Conservation (phyloP, 2,888 invertebrate genomes). For the Xylocampa areola region DNA sequence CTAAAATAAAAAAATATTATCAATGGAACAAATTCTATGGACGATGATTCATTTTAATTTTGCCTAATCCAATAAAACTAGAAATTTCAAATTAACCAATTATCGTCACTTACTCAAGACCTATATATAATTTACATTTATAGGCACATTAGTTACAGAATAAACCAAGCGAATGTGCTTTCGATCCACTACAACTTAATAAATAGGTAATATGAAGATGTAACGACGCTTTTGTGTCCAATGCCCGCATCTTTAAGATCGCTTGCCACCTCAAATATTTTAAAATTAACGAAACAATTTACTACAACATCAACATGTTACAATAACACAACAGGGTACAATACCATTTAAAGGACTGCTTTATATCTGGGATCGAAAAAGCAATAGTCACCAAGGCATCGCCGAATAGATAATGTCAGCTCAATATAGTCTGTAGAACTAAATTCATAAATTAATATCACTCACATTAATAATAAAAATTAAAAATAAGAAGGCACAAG, state of each 20-base stretch:
- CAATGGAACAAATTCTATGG: constrained; percentile 66
- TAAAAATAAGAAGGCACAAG: constrained; percentile 88
- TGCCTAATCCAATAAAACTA: constrained; percentile 73
- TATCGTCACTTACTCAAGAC: constrained; percentile 84
- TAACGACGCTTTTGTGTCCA: constrained; percentile 79
- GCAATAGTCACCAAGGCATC: constrained; percentile 80
- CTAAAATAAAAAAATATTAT: constrained; percentile 67
- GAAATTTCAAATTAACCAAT: constrained; percentile 81
- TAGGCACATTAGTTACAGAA: constrained; percentile 89
- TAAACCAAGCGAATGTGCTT: constrained; percentile 87
- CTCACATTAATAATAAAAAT: constrained; percentile 84
- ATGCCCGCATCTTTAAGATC: constrained; percentile 85
- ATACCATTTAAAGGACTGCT: constrained; percentile 74
- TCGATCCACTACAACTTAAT: constrained; percentile 86
- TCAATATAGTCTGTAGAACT: constrained; percentile 79
- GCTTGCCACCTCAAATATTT: constrained; percentile 77
- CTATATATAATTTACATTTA: constrained; percentile 88
- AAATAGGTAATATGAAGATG: constrained; percentile 77
- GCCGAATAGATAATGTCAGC: constrained; percentile 81
- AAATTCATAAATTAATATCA: constrained; percentile 88
- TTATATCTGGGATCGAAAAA: constrained; percentile 81
- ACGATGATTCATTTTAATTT: constrained; percentile 69
- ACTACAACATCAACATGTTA: constrained; percentile 80
- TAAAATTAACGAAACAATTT: constrained; percentile 79
- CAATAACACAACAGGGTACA: constrained; percentile 76